Base-by-base conservation (phyloP, 2,888 invertebrate species). In the Cephus rjabovi region DNA sequence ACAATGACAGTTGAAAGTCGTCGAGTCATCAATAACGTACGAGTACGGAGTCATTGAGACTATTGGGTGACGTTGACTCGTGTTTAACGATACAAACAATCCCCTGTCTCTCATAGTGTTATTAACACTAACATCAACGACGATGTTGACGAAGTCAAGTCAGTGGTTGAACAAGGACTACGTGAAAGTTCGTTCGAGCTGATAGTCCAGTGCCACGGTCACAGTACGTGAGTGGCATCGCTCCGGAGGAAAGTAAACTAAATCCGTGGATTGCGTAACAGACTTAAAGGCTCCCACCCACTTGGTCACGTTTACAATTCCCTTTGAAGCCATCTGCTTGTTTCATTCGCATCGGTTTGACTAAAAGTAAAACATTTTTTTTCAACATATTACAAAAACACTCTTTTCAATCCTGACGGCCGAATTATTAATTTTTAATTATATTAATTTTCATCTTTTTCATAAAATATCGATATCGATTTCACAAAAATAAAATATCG, bases 181-280 rank as follows among this genome's bases (percentile, higher is more conserved):
- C 88, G 87, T 86, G 89, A 89, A 87, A 89, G 88, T 89, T 87
- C 40, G 40, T 9, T 56, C 85, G 85, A 86, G 84, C 85, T 81
- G 87, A 85, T 87, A 88, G 87, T 90, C 89, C 90, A 90, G 86
- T 90, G 90, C 89, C 90, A 90, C 89, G 90, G 89, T 89, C 89
- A 89, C 87, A 88, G 84, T 86, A 86, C 87, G 87, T 87, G 88
- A 86, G 86, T 87, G 84, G 88, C 87, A 89, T 88, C 87, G 83
- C 80, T 83, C 77, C 78, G 82, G 84, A 87, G 86, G 88, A 89
- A 89, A 89, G 88, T 89, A 89, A 88, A 89, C 88, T 89, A 88
- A 89, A 89, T 88, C 86, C 83, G 82, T 88, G 83, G 84, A 88
- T 89, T 89, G 86, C 87, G 88, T 86, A 89, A 89, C 81, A 23